Base-by-base conservation (phyloP, 2,888 invertebrate species). In the Hedychridium roseum region DNA sequence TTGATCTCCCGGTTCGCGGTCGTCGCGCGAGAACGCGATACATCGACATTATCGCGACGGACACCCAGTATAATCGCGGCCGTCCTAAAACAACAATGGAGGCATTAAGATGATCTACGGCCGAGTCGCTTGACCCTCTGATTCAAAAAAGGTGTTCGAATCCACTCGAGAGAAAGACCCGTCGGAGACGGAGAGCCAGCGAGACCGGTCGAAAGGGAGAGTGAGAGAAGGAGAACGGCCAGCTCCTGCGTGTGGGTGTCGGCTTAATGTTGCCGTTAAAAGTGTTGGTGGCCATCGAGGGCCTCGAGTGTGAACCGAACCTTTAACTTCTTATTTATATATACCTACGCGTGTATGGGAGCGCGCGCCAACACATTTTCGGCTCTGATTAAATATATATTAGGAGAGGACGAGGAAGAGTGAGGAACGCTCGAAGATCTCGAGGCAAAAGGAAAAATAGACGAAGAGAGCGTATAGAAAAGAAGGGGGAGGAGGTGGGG, bases 91-190 rank as follows among this genome's bases (percentile, higher is more conserved):
- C 74, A 76, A 76, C 76, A 76, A 76, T 76, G 76, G 76, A 73
- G 72, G 76, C 74, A 76, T 76, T 76, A 75, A 76, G 76, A 76
- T 76, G 76, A 76, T 76, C 74, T 76, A 76, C 76, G 72, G 70
- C 70, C 71, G 66, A 72, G 71, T 74, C 71, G 73, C 74, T 76
- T 76, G 76, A 76, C 76, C 76, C 76, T 71, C 72, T 71, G 71
- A 74, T 74, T 76, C 73, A 72, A 73, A 73, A 74, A 76, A 76
- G 75, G 75, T 76, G 74, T 76, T 76, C 70, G 74, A 75, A 74
- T 74, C 70, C 67, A 66, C 63, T 65, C 64, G 67, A 57, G 58
- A 52, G 54, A 55, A 58, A n/a, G 14, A 11, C 40, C 45, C 12
- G 23, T 26, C 21, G 21, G 17, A 39, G 38, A 15, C 16, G 37